Evolutionary conservation across 2,113 vertebrate species (phyloP).

Genomic region (Panurus biarmicus): DNA sequence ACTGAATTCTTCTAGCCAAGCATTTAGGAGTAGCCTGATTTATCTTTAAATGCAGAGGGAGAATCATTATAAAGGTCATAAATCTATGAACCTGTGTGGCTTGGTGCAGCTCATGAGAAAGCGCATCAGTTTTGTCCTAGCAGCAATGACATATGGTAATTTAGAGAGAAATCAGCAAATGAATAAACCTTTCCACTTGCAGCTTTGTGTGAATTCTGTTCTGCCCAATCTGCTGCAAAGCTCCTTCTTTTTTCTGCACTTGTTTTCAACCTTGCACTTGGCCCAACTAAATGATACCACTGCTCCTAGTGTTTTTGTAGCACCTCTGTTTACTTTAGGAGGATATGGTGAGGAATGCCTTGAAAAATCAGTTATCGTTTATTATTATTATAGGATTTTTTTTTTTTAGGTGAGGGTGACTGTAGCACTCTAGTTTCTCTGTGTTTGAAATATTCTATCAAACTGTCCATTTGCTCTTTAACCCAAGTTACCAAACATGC

Average conservation of each 20-base stretch:
- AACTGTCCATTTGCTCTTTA: constrained; percentile 9
- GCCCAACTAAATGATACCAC: neutral
- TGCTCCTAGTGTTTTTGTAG: neutral
- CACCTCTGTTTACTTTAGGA: neutral
- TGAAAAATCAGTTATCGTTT: neutral
- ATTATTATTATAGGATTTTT: neutral
- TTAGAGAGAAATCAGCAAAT: neutral
- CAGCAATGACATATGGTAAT: neutral
- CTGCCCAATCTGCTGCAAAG: neutral
- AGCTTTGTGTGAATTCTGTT: neutral
- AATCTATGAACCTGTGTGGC: neutral
- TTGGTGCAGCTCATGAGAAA: neutral
- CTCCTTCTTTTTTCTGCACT: neutral
- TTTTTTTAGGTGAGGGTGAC: neutral
- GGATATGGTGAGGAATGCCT: neutral
- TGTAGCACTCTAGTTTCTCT: neutral
- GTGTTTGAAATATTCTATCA: constrained; percentile 27
- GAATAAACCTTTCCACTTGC: neutral
- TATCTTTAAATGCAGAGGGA: neutral
- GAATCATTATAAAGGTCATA: neutral
- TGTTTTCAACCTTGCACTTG: neutral
- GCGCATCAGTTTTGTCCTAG: neutral
- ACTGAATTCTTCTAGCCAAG: neutral
- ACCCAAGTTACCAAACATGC: constrained; percentile 8
- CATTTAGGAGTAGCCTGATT: neutral